Conservation (phyloP, 2,888 invertebrate species). For the Drosophila longiperda region DNA sequence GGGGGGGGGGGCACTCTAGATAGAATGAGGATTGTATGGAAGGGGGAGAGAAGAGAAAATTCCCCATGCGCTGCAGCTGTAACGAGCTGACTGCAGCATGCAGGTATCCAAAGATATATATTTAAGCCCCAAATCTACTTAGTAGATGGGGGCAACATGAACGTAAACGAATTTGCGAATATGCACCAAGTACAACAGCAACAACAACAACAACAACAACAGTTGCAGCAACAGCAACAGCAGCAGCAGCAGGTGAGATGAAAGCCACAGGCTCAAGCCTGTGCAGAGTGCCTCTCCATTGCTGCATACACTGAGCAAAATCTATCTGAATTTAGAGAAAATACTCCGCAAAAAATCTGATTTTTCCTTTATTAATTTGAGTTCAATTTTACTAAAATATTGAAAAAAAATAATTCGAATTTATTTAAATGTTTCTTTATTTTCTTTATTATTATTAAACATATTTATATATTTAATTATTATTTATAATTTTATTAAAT, state of each 20-base stretch:
- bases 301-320: not conserved
- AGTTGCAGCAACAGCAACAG: constrained; percentile 43
- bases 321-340: accelerated
- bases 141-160: constrained; percentile 66
- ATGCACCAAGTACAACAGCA: constrained; percentile 49
- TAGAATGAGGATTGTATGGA: not conserved
- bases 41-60: constrained; percentile 5
- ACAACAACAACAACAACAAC: constrained; percentile 41
- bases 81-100: constrained; percentile 68
- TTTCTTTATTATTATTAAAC: too few species aligned
- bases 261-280: constrained; percentile 28
- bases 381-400: too few species aligned
- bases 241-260: constrained; percentile 46
- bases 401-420: too few species aligned
- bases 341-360: too few species aligned
- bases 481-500: too few species aligned
- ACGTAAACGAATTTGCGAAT: constrained; percentile 76
- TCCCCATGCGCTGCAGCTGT: constrained; percentile 66
- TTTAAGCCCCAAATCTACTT: constrained; percentile 73
- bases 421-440: too few species aligned
- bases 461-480: too few species aligned
- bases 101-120: constrained; percentile 47
- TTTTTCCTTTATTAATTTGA: too few species aligned
- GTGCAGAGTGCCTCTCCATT: not conserved
- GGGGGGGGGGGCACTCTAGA: not conserved